Base-by-base conservation (phyloP, 1,140 invertebrate genomes). In the Melipona quadrifasciata region DNA sequence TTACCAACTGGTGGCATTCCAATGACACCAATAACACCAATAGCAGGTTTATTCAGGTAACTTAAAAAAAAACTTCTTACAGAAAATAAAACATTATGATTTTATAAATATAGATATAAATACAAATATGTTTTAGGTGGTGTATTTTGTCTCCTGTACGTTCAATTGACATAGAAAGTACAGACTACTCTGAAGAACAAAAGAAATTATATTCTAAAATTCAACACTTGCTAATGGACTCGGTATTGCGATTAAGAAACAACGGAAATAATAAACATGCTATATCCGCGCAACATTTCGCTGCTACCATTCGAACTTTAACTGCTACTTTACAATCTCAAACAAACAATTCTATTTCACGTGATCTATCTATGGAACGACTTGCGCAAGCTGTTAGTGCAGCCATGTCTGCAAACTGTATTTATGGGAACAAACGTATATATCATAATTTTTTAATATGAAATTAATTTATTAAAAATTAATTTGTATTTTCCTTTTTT, bases 11-110 rank as follows among this genome's bases (percentile, higher is more conserved):
- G 97, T 27, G 96, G 97, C 8, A 98, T 98, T 82, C 96, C 97
- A 0, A 98, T 98, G 97, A 96, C 97, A 24, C 96, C 97, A 3
- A 96, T 97, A 2, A 97, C 97, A n/a, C 97, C 97, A 0, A 95
- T 98, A 68, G 96, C 97, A 24, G 97, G 97, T 1, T 94, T 98
- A 8, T 96, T 98, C 78, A 94, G 94, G 94, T 93, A 89, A 68
- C 21, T 55, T 47, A 14, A 14, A 39, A 3, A 24, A 80, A 3
- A 0, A 16, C 0, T 75, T 70, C 6, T 16, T 6, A 16, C 31
- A 19, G n/a, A 17, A 19, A 14, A 85, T 17, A 47, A 47, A 47
- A 6, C 39, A 47, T 47, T 47, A 47, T 47, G 39, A 47, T 47
- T 47, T 47, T 47, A 47, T 57, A 21, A 73, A 19, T 70, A 21